Base-by-base conservation (phyloP, 2,113 vertebrate species). In the Puffinus mauretanicus region DNA sequence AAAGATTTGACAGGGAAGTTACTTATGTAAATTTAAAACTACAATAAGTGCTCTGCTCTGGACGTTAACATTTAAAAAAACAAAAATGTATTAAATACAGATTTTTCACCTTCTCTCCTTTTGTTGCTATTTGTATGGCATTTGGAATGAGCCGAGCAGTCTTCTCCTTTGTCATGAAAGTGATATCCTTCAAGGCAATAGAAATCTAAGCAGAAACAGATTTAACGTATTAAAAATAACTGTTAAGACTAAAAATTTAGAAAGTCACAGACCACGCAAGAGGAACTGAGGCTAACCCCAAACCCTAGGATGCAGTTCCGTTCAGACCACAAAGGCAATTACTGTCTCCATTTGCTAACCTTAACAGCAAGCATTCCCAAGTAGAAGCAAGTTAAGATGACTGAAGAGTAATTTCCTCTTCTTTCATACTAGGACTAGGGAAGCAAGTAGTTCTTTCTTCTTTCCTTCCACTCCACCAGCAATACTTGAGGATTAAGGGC, bases 71-170 rank as follows among this genome's bases (percentile, higher is more conserved):
- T 78, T 72, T 10, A 24, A 21, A 25, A 73, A 66, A 55, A 5
- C 15, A 32, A 29, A 42, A 66, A 34, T 0, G 1, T 12, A 44
- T 38, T 54, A 76, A 94, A 79, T 12, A 25, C 21, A 75, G 16
- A 27, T 46, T 90, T 40, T 91, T 93, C 38, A 99, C 99, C 99
- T 99, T 99, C 69, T 99, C 99, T 49, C 98, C 95, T 60, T 97
- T 96, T 8, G 99, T 98, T 96, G 97, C 97, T 94, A 99, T 98
- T 98, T 99, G 99, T 95, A 99, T 99, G 85, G 99, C 99, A 72
- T 99, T 99, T 95, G 99, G 99, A 94, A 99, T 99, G 86, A 99
- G 97, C 36, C 98, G 98, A 79, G 99, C 99, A 1, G 98, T 99
- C 97, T 99, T 99, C 97, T 99, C 99, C 96, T 99, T 99, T 54